Percentiles rank a stretch among this genome's conserved stretches.
Evolutionary conservation across 2,113 vertebrate species (phyloP).

Genomic region (Herpetotheres cachinnans): DNA sequence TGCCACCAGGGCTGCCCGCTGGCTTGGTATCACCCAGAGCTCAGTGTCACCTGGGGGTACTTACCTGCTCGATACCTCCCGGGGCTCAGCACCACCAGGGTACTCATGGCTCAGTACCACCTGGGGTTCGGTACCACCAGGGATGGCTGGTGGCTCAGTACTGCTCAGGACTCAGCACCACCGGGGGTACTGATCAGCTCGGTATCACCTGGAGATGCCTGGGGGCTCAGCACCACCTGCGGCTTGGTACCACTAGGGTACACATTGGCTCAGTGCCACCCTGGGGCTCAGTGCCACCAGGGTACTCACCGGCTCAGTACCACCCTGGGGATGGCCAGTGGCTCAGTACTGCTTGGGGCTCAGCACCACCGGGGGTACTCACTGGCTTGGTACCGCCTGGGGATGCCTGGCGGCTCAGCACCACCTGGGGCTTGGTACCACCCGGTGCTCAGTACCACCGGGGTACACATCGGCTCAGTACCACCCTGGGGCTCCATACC

Average conservation of each 20-base stretch:
- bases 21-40: background rate
- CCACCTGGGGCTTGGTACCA: background rate
- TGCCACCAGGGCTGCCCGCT: background rate
- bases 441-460: background rate
- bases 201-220: background rate
- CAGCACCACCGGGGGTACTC: background rate
- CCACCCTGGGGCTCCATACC: background rate
- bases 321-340: background rate
- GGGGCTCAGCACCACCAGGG: background rate
- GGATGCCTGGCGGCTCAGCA: background rate
- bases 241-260: background rate
- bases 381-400: background rate
- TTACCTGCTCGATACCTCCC: too few relatives aligned
- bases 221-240: too few relatives aligned
- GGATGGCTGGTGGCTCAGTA: too few relatives aligned
- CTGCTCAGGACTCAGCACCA: background rate
- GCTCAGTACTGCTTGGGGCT: too few relatives aligned
- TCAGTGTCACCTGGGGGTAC: background rate
- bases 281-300: background rate
- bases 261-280: background rate
- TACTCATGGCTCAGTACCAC: background rate
- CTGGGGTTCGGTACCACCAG: background rate
- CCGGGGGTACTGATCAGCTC: too few relatives aligned
- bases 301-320: too few relatives aligned
- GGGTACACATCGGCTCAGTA: background rate